These are phyloP conservation scores for Theocolax elegans DNA, from an alignment of 1,140 invertebrate genomes.

Conservation along the genomic window DNA sequence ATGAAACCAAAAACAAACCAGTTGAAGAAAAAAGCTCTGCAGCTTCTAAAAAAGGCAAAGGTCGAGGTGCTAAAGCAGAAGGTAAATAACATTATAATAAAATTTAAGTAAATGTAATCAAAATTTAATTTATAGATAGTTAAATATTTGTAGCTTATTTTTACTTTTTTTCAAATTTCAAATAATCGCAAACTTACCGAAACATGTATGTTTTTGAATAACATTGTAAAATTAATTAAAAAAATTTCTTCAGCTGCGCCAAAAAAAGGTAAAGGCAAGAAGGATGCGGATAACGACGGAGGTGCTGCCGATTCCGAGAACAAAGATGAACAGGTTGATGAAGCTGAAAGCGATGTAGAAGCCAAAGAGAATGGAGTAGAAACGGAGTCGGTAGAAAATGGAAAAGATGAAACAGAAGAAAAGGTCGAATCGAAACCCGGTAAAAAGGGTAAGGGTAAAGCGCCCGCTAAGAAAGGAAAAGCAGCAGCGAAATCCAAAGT, in stretches of 20 bases:
- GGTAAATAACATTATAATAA: conserved; percentile 8
- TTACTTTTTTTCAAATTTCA: too few relatives aligned
- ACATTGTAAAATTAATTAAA: too few relatives aligned
- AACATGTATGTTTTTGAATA: too few relatives aligned
- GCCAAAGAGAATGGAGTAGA: conserved; percentile 32
- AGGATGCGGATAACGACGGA: conserved; percentile 25
- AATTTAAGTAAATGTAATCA: not conserved
- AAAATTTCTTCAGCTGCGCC: conserved; percentile 28
- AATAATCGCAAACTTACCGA: too few relatives aligned
- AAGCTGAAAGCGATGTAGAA: conserved; percentile 11
- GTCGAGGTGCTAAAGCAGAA: conserved; percentile 28
- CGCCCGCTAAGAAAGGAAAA: conserved; percentile 32
- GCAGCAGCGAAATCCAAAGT: conserved; percentile 9
- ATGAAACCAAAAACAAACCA: conserved; percentile 16
- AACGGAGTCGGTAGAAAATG: conserved; percentile 27
- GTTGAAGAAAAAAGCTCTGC: conserved; percentile 27
- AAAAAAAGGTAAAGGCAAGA: conserved; percentile 42
- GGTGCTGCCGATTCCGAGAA: conserved; percentile 15
- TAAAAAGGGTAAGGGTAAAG: conserved; percentile 24
- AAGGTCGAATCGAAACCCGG: conserved; percentile 17
- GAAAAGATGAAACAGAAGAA: conserved; percentile 32
- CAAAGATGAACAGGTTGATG: conserved; percentile 25
- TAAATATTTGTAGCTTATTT: too few relatives aligned
- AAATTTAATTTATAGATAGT: too few relatives aligned
- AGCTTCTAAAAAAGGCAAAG: conserved; percentile 33